phyloP scores from a whole-genome alignment of 2,113 vertebrate genomes.

The Corythornis cristatus region DNA sequence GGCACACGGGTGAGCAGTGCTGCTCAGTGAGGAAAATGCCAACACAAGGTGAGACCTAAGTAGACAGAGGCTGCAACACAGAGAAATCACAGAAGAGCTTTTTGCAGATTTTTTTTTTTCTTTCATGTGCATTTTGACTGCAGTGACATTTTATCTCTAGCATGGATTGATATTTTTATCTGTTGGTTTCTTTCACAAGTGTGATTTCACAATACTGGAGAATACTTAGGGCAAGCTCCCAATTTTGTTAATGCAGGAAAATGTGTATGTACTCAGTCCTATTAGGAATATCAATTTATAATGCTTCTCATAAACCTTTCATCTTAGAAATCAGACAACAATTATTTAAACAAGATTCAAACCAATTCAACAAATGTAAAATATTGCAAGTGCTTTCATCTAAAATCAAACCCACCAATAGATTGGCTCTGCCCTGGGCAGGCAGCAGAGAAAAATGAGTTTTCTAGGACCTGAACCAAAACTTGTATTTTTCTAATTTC shows the following conservation, averaged over 20 bases:
- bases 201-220: not conserved
- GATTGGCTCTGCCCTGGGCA: not conserved
- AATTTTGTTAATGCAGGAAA: not conserved
- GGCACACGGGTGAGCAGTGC: not conserved
- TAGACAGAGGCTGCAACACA: not conserved
- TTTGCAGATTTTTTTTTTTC: not conserved
- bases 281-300: not conserved
- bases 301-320: not conserved
- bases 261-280: not conserved
- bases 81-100: not conserved
- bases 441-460: not conserved
- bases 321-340: not conserved
- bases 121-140: not conserved
- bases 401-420: not conserved
- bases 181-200: not conserved
- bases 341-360: slow-evolving; percentile 3
- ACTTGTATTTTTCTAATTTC: not conserved
- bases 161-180: not conserved
- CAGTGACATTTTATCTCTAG: not conserved
- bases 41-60: not conserved
- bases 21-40: not conserved
- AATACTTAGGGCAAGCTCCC: not conserved
- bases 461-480: not conserved
- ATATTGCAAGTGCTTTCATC: not conserved
- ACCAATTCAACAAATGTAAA: not conserved